phyloP scores from a whole-genome alignment of 2,113 vertebrate species.

The Egretta garzetta region DNA sequence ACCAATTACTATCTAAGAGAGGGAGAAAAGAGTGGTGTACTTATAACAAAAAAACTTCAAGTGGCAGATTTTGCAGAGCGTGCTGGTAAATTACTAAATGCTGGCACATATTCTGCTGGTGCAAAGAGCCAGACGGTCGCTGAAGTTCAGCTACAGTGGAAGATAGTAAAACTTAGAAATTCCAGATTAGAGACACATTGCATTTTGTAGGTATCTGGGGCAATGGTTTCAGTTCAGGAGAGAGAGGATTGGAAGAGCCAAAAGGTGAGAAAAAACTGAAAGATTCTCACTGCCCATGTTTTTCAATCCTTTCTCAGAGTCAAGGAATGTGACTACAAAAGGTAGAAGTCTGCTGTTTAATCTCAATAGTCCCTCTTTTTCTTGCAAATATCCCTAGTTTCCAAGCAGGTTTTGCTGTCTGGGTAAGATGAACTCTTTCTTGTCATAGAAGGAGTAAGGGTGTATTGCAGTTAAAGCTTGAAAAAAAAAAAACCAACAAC shows the following conservation, averaged over 20 bases:
- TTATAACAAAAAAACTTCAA: neutral
- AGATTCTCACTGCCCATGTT: neutral
- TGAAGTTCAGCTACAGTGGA: neutral
- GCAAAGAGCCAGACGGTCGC: accelerated
- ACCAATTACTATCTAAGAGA: neutral
- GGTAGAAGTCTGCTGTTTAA: neutral
- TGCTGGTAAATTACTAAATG: neutral
- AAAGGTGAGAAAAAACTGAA: neutral
- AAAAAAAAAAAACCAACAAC: too few species aligned
- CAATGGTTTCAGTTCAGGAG: neutral
- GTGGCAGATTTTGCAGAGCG: neutral
- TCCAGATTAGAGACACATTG: accelerated
- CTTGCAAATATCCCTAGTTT: neutral
- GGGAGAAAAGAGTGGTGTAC: neutral
- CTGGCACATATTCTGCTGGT: neutral
- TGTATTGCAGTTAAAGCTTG: neutral
- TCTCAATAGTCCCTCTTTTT: neutral
- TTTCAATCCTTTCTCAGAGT: neutral
- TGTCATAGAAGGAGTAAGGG: neutral
- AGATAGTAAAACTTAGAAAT: neutral
- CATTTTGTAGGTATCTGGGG: neutral
- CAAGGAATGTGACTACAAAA: neutral
- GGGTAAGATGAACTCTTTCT: neutral
- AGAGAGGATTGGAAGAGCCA: neutral
- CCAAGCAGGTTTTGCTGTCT: neutral